These are phyloP conservation scores for Sebastes alutus DNA, from an alignment of 2,797 vertebrate genomes.

Conservation along the genomic window DNA sequence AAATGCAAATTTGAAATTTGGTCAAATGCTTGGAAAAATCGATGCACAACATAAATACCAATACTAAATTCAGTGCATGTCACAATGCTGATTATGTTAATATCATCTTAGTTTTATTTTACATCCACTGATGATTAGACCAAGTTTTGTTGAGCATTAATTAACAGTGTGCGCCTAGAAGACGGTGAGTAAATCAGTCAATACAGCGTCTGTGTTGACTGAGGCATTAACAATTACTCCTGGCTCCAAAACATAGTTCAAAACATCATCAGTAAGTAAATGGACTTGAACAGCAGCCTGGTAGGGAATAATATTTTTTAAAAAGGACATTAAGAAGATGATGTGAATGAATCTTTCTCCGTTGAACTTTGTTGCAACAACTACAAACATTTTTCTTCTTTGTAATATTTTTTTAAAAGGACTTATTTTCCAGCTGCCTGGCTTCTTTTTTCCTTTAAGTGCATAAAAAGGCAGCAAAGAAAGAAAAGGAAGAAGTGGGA, in stretches of 20 bases:
- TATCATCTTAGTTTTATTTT: not conserved
- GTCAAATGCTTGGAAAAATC: not conserved
- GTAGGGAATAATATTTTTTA: not conserved
- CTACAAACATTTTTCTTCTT: not conserved
- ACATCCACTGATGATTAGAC: not conserved
- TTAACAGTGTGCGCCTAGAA: not conserved
- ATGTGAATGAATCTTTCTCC: not conserved
- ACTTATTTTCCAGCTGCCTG: not conserved
- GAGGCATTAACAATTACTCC: not conserved
- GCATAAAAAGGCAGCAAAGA: conserved; percentile 3
- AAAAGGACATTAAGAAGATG: not conserved
- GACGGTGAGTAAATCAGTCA: not conserved
- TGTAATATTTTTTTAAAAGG: not conserved
- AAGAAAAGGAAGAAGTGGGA: not conserved
- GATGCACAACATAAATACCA: not conserved
- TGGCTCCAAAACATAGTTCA: not conserved
- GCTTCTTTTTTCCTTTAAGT: not conserved
- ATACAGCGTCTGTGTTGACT: not conserved
- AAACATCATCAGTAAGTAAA: not conserved
- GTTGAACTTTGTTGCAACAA: not conserved
- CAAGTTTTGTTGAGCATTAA: not conserved
- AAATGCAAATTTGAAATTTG: not conserved
- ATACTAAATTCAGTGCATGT: not conserved
- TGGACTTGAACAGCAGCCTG: not conserved
- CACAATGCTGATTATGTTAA: not conserved